These are phyloP conservation scores for Buphagus erythrorhynchus DNA, from an alignment of 2,797 vertebrate genomes.

Conservation along the genomic window DNA sequence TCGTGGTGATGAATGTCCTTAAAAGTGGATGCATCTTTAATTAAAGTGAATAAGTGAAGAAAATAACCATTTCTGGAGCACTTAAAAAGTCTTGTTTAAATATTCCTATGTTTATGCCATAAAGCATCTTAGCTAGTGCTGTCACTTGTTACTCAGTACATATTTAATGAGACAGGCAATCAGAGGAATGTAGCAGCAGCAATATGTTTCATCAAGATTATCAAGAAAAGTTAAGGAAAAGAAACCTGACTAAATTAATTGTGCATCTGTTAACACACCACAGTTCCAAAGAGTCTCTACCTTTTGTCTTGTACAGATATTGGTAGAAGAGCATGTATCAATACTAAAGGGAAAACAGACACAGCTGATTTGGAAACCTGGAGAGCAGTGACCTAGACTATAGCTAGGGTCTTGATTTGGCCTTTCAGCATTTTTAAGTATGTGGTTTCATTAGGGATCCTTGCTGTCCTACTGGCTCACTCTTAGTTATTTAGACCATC, in stretches of 20 bases:
- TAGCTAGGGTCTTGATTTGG: not conserved
- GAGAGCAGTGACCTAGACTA: not conserved
- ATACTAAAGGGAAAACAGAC: not conserved
- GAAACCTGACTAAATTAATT: not conserved
- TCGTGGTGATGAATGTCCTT: slow-evolving; percentile 13
- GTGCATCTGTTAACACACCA: not conserved
- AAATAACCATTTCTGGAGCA: slow-evolving; percentile 25
- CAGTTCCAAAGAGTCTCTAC: not conserved
- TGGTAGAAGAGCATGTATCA: not conserved
- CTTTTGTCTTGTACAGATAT: not conserved
- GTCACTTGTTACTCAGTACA: slow-evolving; percentile 1
- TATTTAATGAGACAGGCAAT: slow-evolving; percentile 22
- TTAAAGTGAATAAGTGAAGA: slow-evolving; percentile 15
- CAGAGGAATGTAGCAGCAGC: not conserved
- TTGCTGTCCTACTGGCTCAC: not conserved
- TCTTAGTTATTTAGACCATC: not conserved
- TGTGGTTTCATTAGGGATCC: not conserved
- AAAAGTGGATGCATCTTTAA: slow-evolving; percentile 52
- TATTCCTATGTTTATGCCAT: not conserved
- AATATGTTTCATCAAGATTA: not conserved
- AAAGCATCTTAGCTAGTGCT: slow-evolving; percentile 13
- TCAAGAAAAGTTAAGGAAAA: not conserved
- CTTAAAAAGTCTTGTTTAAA: not conserved
- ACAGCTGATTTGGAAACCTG: not conserved
- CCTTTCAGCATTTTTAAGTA: not conserved